phyloP scores from a whole-genome alignment of 2,797 vertebrate genomes.

The Aulostomus chinensis region DNA sequence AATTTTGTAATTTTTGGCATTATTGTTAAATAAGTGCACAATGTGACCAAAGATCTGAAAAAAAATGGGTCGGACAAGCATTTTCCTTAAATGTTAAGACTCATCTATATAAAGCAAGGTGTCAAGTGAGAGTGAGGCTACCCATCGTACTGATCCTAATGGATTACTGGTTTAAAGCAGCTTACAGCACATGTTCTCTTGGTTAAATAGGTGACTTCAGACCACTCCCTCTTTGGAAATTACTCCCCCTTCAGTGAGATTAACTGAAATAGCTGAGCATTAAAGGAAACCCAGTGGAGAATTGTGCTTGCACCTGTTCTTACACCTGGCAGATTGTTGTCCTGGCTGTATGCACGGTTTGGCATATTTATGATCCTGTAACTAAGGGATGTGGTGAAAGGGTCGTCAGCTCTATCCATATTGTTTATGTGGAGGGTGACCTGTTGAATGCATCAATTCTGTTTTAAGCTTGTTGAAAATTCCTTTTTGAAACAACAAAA shows the following conservation, averaged over 20 bases:
- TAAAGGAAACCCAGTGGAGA: neutral
- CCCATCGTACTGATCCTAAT: slow-evolving; percentile 20
- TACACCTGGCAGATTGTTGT: slow-evolving; percentile 23
- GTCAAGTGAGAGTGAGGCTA: slow-evolving; percentile 36
- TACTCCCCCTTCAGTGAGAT: slow-evolving; percentile 10
- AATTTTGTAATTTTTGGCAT: too few relatives aligned
- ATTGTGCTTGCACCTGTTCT: neutral
- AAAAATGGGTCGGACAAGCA: neutral
- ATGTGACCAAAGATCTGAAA: too few relatives aligned
- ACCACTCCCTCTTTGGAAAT: slow-evolving; percentile 6
- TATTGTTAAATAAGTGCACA: too few relatives aligned
- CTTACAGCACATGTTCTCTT: slow-evolving; percentile 50
- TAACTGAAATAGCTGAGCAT: slow-evolving; percentile 5
- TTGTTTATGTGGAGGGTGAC: slow-evolving; percentile 4
- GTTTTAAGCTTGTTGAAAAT: neutral
- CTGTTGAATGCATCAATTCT: neutral
- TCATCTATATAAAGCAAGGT: too few relatives aligned
- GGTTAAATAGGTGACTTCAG: slow-evolving; percentile 45
- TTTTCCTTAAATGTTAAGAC: neutral
- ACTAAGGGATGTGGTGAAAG: slow-evolving; percentile 47
- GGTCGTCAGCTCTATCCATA: slow-evolving; percentile 14
- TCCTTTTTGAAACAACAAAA: too few relatives aligned
- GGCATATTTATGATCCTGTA: slow-evolving; percentile 51
- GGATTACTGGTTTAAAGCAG: slow-evolving; percentile 65
- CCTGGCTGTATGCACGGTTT: slow-evolving; percentile 7